Evolutionary conservation across 2,888 invertebrate species (phyloP).

Genomic region (Drosophila yooni): DNA sequence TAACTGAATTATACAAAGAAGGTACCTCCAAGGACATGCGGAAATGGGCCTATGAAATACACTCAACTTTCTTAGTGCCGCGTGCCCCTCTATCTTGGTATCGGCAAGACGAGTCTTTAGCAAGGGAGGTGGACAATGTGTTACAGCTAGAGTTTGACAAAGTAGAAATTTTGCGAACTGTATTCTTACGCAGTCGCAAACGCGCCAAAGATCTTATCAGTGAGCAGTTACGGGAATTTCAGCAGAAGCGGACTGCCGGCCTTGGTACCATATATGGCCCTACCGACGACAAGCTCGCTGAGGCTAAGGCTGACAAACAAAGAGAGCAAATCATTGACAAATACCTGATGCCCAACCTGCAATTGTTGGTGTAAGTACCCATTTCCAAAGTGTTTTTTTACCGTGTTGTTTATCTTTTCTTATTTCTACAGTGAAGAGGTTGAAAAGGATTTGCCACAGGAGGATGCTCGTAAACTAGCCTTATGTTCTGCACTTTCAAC

Average conservation of each 20-base stretch:
- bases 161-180: slow-evolving; percentile 94
- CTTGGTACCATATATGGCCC: slow-evolving; percentile 96
- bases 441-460: slow-evolving; percentile 87
- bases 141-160: slow-evolving; percentile 94
- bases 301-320: slow-evolving; percentile 91
- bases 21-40: slow-evolving; percentile 95
- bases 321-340: slow-evolving; percentile 91
- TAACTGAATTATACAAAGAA: slow-evolving; percentile 95
- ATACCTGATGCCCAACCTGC: slow-evolving; percentile 90
- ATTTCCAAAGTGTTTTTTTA: background rate
- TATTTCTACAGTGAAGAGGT: slow-evolving; percentile 86
- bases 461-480: slow-evolving; percentile 89
- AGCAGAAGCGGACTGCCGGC: slow-evolving; percentile 95
- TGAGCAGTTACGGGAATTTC: slow-evolving; percentile 86
- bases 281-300: slow-evolving; percentile 91
- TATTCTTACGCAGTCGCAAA: slow-evolving; percentile 95
- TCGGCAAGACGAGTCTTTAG: slow-evolving; percentile 90
- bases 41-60: slow-evolving; percentile 99
- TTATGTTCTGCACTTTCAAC: slow-evolving; percentile 90
- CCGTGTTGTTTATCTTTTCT: background rate
- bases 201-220: slow-evolving; percentile 86
- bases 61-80: slow-evolving; percentile 97
- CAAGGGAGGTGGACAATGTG: slow-evolving; percentile 95
- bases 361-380: slow-evolving; percentile 88
- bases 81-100: slow-evolving; percentile 87